Evolutionary conservation across 2,888 invertebrate species (phyloP), one percentile per base, ranked within the genome.

Genomic region (Apotomis betuletana): DNA sequence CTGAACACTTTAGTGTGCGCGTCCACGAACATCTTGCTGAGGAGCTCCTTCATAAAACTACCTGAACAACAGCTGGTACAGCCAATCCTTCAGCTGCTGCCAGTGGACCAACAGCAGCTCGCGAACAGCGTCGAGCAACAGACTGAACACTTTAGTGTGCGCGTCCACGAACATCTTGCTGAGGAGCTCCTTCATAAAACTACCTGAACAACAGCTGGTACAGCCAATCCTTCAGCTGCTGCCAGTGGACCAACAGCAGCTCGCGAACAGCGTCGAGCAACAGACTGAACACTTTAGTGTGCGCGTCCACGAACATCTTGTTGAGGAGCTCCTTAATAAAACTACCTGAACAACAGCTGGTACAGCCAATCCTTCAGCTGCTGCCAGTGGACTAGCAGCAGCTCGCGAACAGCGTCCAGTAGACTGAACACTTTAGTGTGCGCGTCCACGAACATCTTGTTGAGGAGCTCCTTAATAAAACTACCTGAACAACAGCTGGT

Each of bases 101-200:
- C 96, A 96, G 90, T 99, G 98, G 54, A 96, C 95, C 75, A 96
- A 94, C 10, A 63, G n/a, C n/a, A 99, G 94, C 85, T 98, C 98
- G 81, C 97, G 97, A 55, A 99, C 95, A 0, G 98, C 97, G 86
- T 99, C 99, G 85, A 99, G 93, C 88, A 99, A 98, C 74, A 99
- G 92, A 61, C 97, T 97, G 91, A 99, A 97, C 77, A 98, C 98
- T 97, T 80, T 98, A 95, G 92, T 99, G 98, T 99, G 99, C 3
- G 98, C 97, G 90, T 99, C 99, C 95, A 98, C 98, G 87, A 99
- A 99, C 97, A 99, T 98, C 92, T 98, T 97, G 75, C 98, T 97
- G 83, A 99, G 97, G 75, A 98, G 96, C 80, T 99, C 99, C 0
- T 27, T 27, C 0, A 27, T 27, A 6, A 44, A 44, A 76, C 73